Base-by-base conservation (phyloP, 2,113 vertebrate genomes). In the Meriones unguiculatus region DNA sequence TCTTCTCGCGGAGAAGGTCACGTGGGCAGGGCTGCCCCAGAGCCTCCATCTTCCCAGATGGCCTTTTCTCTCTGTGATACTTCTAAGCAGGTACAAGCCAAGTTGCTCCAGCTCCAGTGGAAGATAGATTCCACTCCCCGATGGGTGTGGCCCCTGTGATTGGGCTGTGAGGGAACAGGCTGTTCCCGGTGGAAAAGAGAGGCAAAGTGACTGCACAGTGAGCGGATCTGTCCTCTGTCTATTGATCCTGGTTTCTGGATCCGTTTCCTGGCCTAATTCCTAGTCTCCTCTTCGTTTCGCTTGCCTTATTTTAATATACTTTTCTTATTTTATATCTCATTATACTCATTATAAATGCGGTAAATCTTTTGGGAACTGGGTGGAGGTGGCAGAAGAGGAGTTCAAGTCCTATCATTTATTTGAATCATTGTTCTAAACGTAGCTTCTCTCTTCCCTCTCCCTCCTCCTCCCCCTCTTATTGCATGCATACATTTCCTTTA, bases 311-410 rank as follows among this genome's bases (percentile, higher is more conserved):
- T 72, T 90, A n/a, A 93, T 82, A 35, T 50, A 25, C 14, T 50
- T 92, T 91, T 20, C 65, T 93, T 87, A 59, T 95, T 88, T 95
- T 87, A 85, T 59, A 4, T 87, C 41, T 89, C 65, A 88, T 94
- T 82, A 69, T 80, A 91, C 67, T 82, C 13, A 72, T 72, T 72
- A 84, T 75, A 87, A 93, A 89, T 80, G 38, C 28, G 87, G 80
- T 77, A 69, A 82, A 17, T 84, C 50, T 87, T 93, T 89, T 90
- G 91, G 91, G 57, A 92, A 89, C 72, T 89, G 41, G 64, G n/a
- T 84, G 77, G 76, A 75, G 38, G 90, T 91, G 70, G 30, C 84
- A 89, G 89, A 86, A 84, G 88, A 52, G 77, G 75, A 94, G 67
- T 76, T 94, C 62, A 57, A 46, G 85, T 81, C 75, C 91, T 87